Evolutionary conservation across 2,113 vertebrate genomes (phyloP).

Genomic region (Elephas maximus): DNA sequence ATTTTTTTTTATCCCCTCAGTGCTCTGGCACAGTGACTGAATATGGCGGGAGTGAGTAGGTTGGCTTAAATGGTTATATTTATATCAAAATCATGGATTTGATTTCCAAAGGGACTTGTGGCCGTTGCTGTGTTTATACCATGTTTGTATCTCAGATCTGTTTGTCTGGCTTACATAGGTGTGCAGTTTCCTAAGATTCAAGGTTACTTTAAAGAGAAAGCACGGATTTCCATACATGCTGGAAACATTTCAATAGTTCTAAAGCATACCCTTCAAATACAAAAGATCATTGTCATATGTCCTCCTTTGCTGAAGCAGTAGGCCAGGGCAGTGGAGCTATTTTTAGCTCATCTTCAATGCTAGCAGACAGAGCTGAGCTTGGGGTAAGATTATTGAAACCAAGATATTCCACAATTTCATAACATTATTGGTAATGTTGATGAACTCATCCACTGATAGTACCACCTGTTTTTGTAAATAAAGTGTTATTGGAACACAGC

Average conservation of each 20-base stretch:
- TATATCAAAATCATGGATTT: background rate
- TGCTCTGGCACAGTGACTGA: background rate
- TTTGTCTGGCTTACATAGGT: background rate
- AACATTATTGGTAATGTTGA: background rate
- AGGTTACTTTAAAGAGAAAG: conserved; percentile 32
- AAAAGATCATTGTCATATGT: background rate
- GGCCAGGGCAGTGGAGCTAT: background rate
- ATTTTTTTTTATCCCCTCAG: background rate
- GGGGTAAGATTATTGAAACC: background rate
- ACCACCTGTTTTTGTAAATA: conserved; percentile 35
- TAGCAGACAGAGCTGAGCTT: background rate
- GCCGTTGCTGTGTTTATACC: background rate
- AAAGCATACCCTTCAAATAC: background rate
- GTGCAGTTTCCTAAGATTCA: background rate
- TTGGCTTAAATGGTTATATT: background rate
- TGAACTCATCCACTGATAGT: background rate
- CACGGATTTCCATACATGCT: background rate
- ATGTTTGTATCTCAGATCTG: background rate
- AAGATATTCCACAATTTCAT: background rate
- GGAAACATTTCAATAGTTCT: background rate
- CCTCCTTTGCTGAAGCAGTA: background rate
- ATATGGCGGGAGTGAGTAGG: background rate
- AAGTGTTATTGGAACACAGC: conserved; percentile 32
- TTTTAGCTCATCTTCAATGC: background rate
- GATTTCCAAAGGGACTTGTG: background rate